Conservation (phyloP, 2,888 invertebrate species). For the Melieria picta region DNA sequence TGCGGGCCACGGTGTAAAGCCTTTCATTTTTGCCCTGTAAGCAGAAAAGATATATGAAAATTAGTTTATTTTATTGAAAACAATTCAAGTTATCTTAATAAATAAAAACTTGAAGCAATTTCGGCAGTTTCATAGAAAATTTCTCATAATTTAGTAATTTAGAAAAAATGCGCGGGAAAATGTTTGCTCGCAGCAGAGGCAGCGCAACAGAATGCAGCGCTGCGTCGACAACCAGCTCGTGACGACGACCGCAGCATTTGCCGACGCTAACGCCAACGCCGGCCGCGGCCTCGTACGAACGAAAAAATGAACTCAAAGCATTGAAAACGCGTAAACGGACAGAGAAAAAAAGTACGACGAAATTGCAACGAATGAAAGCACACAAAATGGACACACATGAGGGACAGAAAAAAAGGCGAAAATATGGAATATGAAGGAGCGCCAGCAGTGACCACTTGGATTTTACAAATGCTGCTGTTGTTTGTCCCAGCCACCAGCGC, state of each 20-base stretch:
- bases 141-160: not conserved
- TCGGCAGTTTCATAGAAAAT: conserved; percentile 23
- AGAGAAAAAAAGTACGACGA: too few species aligned
- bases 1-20: conserved; percentile 96
- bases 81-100: not conserved
- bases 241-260: conserved; percentile 40
- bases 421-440: too few species aligned
- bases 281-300: not conserved
- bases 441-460: too few species aligned
- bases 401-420: too few species aligned
- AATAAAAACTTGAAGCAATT: conserved; percentile 8
- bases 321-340: not conserved
- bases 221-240: not conserved
- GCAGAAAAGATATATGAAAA: conserved; percentile 47
- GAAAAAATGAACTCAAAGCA: not conserved
- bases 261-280: conserved; percentile 30
- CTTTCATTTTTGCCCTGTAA: conserved; percentile 98
- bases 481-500: too few species aligned
- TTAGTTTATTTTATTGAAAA: not conserved
- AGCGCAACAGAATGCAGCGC: too few species aligned
- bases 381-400: too few species aligned
- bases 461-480: too few species aligned
- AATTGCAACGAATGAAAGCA: too few species aligned
- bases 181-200: not conserved
- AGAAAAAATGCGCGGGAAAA: conserved; percentile 50